These are phyloP conservation scores for Cosmia trapezina DNA, from an alignment of 2,888 invertebrate species.

Conservation along the genomic window DNA sequence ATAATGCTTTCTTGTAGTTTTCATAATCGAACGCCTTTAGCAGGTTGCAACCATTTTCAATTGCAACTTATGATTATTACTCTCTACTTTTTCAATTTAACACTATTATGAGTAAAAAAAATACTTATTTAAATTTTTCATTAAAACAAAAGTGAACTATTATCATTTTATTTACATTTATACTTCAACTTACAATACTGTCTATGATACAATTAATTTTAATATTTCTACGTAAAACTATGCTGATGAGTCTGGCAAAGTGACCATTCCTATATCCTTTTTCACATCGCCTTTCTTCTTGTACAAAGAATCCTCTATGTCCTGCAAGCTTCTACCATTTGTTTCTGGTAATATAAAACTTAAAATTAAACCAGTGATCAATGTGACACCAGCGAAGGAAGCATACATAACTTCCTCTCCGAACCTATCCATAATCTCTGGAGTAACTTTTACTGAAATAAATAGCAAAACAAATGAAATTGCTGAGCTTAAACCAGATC, in stretches of 20 bases:
- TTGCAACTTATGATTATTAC: too few species aligned
- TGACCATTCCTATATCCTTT: slow-evolving; percentile 6
- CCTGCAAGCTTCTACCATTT: slow-evolving; percentile 92
- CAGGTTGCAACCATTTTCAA: too few species aligned
- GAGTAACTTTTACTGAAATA: slow-evolving; percentile 74
- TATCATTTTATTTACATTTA: slow-evolving; percentile 6
- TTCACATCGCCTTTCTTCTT: slow-evolving; percentile 37
- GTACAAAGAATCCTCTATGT: slow-evolving; percentile 87
- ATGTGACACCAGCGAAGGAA: slow-evolving; percentile 68
- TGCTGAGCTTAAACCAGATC: slow-evolving; percentile 73
- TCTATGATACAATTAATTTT: not conserved
- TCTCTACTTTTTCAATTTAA: too few species aligned
- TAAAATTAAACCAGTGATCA: slow-evolving; percentile 66
- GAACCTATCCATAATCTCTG: slow-evolving; percentile 66
- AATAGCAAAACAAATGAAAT: slow-evolving; percentile 73
- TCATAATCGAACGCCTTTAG: too few species aligned
- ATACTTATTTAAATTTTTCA: not conserved
- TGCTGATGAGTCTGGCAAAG: slow-evolving; percentile 12
- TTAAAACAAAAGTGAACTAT: not conserved
- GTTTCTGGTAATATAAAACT: slow-evolving; percentile 77
- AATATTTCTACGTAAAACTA: not conserved
- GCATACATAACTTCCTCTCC: slow-evolving; percentile 72
- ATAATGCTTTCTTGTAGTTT: too few species aligned
- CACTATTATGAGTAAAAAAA: too few species aligned
- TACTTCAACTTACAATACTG: not conserved